Evolutionary conservation across 2,113 vertebrate genomes (phyloP), one percentile per base, ranked within the genome.

Genomic region (Amazona guildingii): DNA sequence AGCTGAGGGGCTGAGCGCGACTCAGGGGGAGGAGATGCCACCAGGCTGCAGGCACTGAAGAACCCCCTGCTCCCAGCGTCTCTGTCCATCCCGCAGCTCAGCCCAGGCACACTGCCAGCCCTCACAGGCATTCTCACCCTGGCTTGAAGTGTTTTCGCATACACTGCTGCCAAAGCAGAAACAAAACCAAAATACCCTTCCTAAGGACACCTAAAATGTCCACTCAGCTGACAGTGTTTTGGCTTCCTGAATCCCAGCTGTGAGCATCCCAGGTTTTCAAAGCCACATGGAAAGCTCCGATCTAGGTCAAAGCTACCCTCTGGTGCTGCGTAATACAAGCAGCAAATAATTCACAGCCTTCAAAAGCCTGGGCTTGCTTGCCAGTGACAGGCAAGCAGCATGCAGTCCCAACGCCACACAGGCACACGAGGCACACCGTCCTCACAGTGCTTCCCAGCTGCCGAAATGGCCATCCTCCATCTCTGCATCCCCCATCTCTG

Each of bases 381-480:
- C 39, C 75, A 85, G 59, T 0, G 2, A 46, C 41, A 62, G 12
- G 10, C 3, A 0, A 73, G 54, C 16, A 63, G 39, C 37, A 37
- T 1, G 10, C 10, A 2, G 11, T 49, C 35, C 20, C 29, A 48
- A 1, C 0, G 1, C 64, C 59, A 16, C 2, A 1, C 28, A 23
- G 41, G 46, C 39, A 13, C 5, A 4, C 3, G 0, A 1, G 16
- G 24, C 41, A 37, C 3, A 2, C 21, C 46, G 23, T 11, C 63
- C 44, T n/a, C 29, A 17, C 6, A 1, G 37, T 7, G 67, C 37
- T 48, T 24, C 82, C 33, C 76, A 27, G 69, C 39, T 77, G 86
- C 44, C 1, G 0, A n/a, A 57, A 11, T 1, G 1, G 33, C 35
- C 23, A 1, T 9, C 14, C 59, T 37, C 59, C 59, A 62, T 37